Evolutionary conservation across 2,797 vertebrate species (phyloP), one percentile per base, ranked within the genome.

Genomic region (Diceros bicornis): DNA sequence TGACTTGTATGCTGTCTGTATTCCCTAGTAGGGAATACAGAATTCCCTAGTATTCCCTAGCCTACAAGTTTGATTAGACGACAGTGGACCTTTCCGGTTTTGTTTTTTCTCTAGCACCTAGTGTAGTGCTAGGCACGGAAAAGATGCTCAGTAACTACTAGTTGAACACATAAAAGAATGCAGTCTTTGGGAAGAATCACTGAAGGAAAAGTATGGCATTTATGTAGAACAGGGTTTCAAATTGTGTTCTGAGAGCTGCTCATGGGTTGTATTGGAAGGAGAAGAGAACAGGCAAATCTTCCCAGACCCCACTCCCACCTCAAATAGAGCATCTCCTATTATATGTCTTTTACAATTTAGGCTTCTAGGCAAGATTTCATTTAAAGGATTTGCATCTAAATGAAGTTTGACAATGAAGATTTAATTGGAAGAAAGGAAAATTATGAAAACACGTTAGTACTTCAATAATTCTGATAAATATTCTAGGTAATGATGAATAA

Each of bases 341-440:
- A 34, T 4, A 4, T 0, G 10, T 25, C 74, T 25, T 14, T 41
- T 77, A 59, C 32, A 94, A 52, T 92, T 81, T 69, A 78, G 27
- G 57, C 69, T 72, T 61, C 61, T 27, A 64, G 37, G n/a, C 21
- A 89, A 91, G 55, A 72, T 21, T 83, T 86, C 64, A 78, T 64
- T 91, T 57, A 74, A 87, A 94, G 34, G 66, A 97, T 84, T 47
- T 90, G 25, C 74, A 94, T 90, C 57, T 50, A n/a, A 79, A 50
- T 44, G 34, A 94, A 89, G 7, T 32, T 61, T 62, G 79, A 95
- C 69, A 72, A 83, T 68, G 57, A 85, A 74, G 41, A 89, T 62
- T 74, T 62, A 83, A 37, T 83, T 75, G 6, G 29, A 41, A 87
- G 21, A 81, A 93, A 83, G 34, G 62, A 68, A 72, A 89, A 68